Evolutionary conservation across 37 sponge, comb jelly and placozoan genomes (phyloP), one percentile per base, ranked within the genome.

Genomic region (Haliclona indistincta): DNA sequence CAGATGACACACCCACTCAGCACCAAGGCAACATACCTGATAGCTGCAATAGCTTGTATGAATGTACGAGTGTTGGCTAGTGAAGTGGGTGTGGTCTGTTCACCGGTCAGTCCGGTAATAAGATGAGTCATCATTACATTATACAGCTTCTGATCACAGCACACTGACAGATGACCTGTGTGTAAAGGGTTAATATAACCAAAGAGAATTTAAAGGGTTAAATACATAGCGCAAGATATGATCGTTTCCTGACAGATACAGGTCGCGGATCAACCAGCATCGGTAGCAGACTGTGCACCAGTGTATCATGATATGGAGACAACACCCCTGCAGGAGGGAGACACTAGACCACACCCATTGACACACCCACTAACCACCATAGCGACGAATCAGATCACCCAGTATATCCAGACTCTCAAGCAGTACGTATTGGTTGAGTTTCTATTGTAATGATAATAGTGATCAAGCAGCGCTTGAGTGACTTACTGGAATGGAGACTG

Each of bases 341-440:
- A 11, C n/a, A 15, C 13, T 61, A 41, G 22, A 2, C 47, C 25
- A 43, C 33, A 3, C 45, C 43, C 70, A 41, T 40, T 41, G 2
- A 37, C 29, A 1, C n/a, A 17, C 62, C 43, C 38, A 70, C 80
- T 55, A 36, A 89, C 89, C 69, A 63, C 91, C 92, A 73, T 86
- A 93, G 43, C 88, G 73, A 33, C 74, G 82, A 19, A 97, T 80
- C 41, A 97, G 80, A 33, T 97, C 98, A 45, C 93, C 88, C 33
- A 94, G 60, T 45, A 97, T 95, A 78, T 97, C 98, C 73, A 97
- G 67, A 39, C 86, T 73, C 77, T 97, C 98, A 36, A 97, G 74
- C 45, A 95, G 85, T 3, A 97, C 90, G 77, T 93, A 88, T 53
- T 89, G 80, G 52, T 83, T 91, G 49, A 90, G 64, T 38, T 68